Base-by-base conservation (phyloP, 2,797 vertebrate genomes). In the Bovichtus variegatus region DNA sequence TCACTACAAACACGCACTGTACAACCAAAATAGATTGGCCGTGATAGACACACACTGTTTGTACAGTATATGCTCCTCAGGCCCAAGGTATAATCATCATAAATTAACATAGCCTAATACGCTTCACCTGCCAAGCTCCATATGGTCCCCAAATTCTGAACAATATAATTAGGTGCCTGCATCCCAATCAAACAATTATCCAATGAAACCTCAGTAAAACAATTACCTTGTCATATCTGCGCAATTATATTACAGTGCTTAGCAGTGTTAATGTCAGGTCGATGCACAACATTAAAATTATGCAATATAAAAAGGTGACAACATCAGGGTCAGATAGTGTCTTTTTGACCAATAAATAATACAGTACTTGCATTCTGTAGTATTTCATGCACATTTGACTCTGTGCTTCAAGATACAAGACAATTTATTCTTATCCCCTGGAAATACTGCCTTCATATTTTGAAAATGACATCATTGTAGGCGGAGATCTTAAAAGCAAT, bases 71-170 rank as follows among this genome's bases (percentile, higher is more conserved):
- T 31, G 21, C 43, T 54, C 25, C 65, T 78, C 65, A 74, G 73
- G 61, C 40, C 77, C 70, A 43, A 58, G 38, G 67, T 79, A 76
- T 88, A 80, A 86, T 89, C 60, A 87, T 86, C 86, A 82, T 90
- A 74, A 84, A 84, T 93, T 90, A 88, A 80, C 80, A 84, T 74
- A 58, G 41, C 47, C 71, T 89, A 77, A 92, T 85, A 78, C n/a
- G 44, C 91, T 91, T 91, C 77, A 84, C 88, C 86, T 92, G 90
- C 86, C 83, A 82, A 77, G 75, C 75, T 80, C 82, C 90, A 92
- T 87, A 91, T 91, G 88, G 81, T 83, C 71, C 72, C 74, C 58
- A 76, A 27, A 68, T 79, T 85, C 75, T 77, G 76, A 74, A 76
- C 74, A 71, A 87, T 84, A 87, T 83, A 85, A 90, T 90, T 82